phyloP scores from a whole-genome alignment of 2,113 vertebrate species.

The Cololabis saira region DNA sequence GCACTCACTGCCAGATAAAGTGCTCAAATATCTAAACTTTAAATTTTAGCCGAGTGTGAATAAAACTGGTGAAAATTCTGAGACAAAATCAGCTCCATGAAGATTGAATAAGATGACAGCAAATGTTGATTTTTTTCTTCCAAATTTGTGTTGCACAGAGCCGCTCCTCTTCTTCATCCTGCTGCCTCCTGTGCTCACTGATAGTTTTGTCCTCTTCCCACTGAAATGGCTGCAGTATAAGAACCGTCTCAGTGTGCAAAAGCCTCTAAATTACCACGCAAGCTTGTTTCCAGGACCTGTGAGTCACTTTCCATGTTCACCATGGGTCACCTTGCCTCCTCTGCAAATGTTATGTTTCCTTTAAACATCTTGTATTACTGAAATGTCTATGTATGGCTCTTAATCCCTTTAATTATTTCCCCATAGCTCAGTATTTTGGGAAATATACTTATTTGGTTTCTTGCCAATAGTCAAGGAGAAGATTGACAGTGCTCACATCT shows the following conservation, averaged over 20 bases:
- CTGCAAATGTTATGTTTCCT: conserved; percentile 8
- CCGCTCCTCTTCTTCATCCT: too few species aligned
- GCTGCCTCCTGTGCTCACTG: too few species aligned
- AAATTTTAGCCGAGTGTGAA: not conserved
- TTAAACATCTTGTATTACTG: conserved; percentile 26
- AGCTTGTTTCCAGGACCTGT: conserved; percentile 19
- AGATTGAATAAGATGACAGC: too few species aligned
- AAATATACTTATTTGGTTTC: not conserved
- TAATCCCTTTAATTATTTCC: not conserved
- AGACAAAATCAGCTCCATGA: too few species aligned
- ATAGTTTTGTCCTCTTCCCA: not conserved
- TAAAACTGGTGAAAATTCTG: not conserved
- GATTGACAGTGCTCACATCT: conserved; percentile 13
- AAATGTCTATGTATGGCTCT: conserved; percentile 5
- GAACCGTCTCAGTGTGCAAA: conserved; percentile 3
- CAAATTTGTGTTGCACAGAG: too few species aligned
- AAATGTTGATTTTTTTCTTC: too few species aligned
- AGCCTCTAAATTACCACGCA: conserved; percentile 9
- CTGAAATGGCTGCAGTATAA: not conserved
- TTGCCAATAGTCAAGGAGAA: not conserved
- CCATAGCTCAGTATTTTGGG: not conserved
- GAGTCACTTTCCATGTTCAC: conserved; percentile 41
- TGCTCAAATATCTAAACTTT: conserved; percentile 14
- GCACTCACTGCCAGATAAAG: conserved; percentile 17
- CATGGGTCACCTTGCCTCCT: conserved; percentile 24